Evolutionary conservation across 2,113 vertebrate species (phyloP).

Genomic region (Oryctolagus cuniculus): DNA sequence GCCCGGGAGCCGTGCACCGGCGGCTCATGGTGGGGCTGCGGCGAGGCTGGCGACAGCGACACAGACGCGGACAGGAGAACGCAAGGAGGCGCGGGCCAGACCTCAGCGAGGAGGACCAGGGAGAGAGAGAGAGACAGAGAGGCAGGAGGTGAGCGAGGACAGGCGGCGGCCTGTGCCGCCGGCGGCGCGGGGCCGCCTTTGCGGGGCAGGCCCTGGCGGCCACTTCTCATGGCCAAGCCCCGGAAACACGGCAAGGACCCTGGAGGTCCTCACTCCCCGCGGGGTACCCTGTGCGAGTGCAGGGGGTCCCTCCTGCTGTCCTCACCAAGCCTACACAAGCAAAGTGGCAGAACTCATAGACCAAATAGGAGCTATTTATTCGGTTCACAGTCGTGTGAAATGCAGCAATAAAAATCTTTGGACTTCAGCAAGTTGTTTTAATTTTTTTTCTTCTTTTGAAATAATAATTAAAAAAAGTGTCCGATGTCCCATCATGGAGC

Average conservation of each 20-base stretch:
- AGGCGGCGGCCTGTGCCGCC: background rate
- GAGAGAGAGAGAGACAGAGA: too few species aligned
- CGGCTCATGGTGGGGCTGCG: accelerated
- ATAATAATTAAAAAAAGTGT: conserved; percentile 88
- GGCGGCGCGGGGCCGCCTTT: background rate
- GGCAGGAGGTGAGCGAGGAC: background rate
- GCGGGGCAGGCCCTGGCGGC: background rate
- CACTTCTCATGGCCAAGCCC: too few species aligned
- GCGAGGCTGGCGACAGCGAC: background rate
- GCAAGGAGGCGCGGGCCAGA: accelerated
- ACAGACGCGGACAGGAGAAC: background rate
- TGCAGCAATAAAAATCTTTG: conserved; percentile 99
- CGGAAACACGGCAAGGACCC: background rate
- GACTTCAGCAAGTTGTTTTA: conserved; percentile 95
- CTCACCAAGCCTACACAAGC: conserved; percentile 78
- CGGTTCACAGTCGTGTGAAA: conserved; percentile 98
- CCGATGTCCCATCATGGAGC: conserved; percentile 89
- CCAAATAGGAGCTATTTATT: conserved; percentile 94
- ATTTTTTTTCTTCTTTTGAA: conserved; percentile 87
- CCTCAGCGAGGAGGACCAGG: background rate
- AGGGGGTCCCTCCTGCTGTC: conserved; percentile 71
- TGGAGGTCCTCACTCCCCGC: background rate
- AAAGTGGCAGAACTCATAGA: conserved; percentile 85
- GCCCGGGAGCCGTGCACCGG: background rate
- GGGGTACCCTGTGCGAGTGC: background rate